Evolutionary conservation across 2,888 invertebrate genomes (phyloP), one percentile per base, ranked within the genome.

Genomic region (Drepana falcataria): DNA sequence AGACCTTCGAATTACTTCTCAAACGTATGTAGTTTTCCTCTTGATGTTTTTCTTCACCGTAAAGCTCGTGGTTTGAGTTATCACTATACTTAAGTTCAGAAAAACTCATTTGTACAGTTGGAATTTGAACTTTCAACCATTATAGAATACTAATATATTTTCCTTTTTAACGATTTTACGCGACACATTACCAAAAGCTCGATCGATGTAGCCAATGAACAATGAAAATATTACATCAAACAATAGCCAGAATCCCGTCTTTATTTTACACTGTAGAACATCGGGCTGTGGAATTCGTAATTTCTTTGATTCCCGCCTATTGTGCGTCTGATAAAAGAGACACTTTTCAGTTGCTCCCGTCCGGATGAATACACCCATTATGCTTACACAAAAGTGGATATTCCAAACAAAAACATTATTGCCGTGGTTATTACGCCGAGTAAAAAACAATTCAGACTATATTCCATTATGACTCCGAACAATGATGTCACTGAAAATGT

Each of bases 321-420:
- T 88, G 88, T 89, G 75, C 77, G 65, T 65, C 77, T 82, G 88
- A 89, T 90, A 89, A 89, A 88, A 82, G 86, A 83, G 87, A 89
- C 88, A 88, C 87, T 90, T 89, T 86, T 83, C 77, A 76, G 80
- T 77, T 79, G 79, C 77, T 78, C 79, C 79, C 72, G 79, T 83
- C 80, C 84, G 87, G 85, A 87, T 88, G 87, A 88, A 87, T 87
- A 88, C 86, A 84, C 84, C 85, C 85, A 88, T 90, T 89, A 88
- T 87, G 77, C 75, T 68, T 74, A 79, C 82, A 89, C 86, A 88
- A 88, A 87, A 87, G 87, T 87, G 81, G 82, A 82, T 83, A 80
- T 84, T 83, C 77, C 81, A 85, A 85, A 85, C 85, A 87, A 87
- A 85, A 86, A 84, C 81, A 85, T 83, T 79, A 81, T 81, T 80